Evolutionary conservation across 2,797 vertebrate species (phyloP).

Genomic region (Furcifer pardalis): DNA sequence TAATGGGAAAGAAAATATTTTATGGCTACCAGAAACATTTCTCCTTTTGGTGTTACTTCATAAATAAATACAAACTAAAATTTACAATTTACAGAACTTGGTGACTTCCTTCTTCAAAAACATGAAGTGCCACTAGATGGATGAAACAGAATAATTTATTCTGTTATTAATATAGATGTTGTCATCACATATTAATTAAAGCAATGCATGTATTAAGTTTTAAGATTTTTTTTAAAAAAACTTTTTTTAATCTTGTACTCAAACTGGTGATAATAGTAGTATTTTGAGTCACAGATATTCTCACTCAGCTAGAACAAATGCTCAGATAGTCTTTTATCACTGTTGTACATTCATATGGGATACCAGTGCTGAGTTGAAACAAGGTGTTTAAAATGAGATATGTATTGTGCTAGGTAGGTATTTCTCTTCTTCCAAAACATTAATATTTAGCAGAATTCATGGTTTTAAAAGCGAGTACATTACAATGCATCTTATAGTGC

Average conservation of each 20-base stretch:
- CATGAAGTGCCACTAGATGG: neutral
- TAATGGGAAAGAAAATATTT: neutral
- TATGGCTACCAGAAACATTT: neutral
- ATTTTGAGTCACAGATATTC: neutral
- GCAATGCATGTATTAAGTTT: neutral
- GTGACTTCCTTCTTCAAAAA: neutral
- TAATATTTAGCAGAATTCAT: neutral
- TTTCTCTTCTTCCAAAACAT: neutral
- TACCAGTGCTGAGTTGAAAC: neutral
- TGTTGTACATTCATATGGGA: neutral
- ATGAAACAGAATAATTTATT: neutral
- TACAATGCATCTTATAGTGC: conserved; percentile 8
- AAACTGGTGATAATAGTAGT: neutral
- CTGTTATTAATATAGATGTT: neutral
- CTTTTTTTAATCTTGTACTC: neutral
- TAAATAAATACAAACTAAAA: neutral
- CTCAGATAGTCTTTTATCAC: neutral
- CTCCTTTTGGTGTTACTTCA: no score
- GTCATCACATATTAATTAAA: neutral
- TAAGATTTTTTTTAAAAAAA: neutral
- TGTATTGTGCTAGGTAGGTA: neutral
- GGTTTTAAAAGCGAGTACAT: conserved; percentile 4
- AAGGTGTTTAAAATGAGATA: neutral
- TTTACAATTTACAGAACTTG: neutral
- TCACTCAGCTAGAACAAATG: neutral